phyloP scores from a whole-genome alignment of 2,113 vertebrate genomes.

The Neolamprologus ventralis region DNA sequence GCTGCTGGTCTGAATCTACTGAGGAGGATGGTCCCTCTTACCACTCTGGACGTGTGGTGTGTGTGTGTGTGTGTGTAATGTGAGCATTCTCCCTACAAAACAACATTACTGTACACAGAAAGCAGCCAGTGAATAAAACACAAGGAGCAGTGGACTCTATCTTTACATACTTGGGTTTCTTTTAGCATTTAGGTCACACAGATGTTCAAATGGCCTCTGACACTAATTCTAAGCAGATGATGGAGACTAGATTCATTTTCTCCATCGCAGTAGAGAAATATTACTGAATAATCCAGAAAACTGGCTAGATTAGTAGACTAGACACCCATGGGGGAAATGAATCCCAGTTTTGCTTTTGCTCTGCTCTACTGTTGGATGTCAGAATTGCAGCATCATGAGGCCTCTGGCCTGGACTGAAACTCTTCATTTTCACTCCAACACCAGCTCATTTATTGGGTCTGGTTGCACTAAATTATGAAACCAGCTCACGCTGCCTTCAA shows the following conservation, averaged over 20 bases:
- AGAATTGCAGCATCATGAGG: neutral
- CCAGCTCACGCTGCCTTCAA: neutral
- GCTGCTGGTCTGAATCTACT: conserved; percentile 2
- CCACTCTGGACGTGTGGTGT: neutral
- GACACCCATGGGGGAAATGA: neutral
- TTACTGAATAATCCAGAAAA: conserved; percentile 20
- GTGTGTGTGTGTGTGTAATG: neutral
- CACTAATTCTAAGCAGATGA: conserved; percentile 14
- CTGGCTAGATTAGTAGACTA: conserved; percentile 35
- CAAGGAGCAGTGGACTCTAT: conserved; percentile 11
- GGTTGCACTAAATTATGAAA: neutral
- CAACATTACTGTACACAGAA: conserved; percentile 3
- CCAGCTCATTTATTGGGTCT: neutral
- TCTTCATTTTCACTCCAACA: neutral
- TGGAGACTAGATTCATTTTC: conserved; percentile 1
- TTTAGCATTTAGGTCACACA: conserved; percentile 37
- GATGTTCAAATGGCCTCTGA: neutral
- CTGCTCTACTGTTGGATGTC: conserved; percentile 7
- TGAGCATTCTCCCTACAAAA: neutral
- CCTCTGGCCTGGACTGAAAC: neutral
- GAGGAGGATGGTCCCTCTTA: conserved; percentile 6
- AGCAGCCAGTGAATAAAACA: conserved; percentile 45
- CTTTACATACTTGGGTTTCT: conserved; percentile 9
- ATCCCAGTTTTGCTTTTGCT: neutral
- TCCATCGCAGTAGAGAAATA: neutral